phyloP scores from a whole-genome alignment of 53 echinoderm and acorn worm genomes.

The Apostichopus leukothele region DNA sequence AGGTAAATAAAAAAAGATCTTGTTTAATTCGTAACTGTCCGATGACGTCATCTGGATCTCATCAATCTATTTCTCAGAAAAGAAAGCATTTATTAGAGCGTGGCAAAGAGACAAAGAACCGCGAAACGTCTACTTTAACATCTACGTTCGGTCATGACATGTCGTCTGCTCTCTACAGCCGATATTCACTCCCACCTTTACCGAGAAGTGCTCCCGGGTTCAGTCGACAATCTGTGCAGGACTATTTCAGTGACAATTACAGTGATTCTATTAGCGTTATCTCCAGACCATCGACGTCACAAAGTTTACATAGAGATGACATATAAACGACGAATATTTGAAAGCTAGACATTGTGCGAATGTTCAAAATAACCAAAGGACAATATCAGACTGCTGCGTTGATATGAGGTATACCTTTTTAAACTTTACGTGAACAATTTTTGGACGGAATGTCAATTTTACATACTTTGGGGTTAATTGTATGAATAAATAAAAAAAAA shows the following conservation, averaged over 20 bases:
- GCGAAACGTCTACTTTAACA: neutral
- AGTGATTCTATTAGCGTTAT: neutral
- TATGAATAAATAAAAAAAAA: too few species aligned
- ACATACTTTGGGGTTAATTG: too few species aligned
- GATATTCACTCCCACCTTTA: constrained; percentile 18
- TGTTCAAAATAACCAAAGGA: too few species aligned
- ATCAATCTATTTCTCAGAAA: neutral
- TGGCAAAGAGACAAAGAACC: neutral
- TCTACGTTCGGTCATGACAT: neutral
- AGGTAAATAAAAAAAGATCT: neutral
- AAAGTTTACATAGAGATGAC: neutral
- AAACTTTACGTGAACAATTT: too few species aligned
- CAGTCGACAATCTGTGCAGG: constrained; percentile 1
- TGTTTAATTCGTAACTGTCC: constrained; percentile 31
- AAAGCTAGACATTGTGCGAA: too few species aligned
- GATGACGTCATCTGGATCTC: neutral
- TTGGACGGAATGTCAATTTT: too few species aligned
- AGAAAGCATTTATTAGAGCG: neutral
- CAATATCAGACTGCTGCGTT: too few species aligned
- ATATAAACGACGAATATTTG: neutral
- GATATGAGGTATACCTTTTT: too few species aligned
- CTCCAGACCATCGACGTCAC: neutral
- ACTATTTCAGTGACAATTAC: neutral
- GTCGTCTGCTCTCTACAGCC: constrained; percentile 1
- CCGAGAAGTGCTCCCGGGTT: constrained; percentile 24